Percentiles rank a stretch among this genome's conserved stretches.
These are phyloP conservation scores for Dallia pectoralis DNA, from an alignment of 2,797 vertebrate genomes.

Conservation along the genomic window DNA sequence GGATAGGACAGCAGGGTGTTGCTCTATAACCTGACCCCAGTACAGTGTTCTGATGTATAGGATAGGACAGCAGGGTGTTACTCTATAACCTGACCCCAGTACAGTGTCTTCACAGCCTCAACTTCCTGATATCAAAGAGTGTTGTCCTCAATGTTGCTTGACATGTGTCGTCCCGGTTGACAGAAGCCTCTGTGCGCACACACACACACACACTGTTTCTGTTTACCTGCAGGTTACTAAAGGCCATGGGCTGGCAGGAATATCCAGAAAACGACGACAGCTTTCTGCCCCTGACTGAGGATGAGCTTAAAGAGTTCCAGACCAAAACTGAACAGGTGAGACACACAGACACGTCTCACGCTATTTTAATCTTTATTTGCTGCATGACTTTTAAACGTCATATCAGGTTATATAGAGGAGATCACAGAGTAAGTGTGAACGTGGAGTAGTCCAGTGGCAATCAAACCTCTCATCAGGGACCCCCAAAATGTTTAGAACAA, in stretches of 20 bases:
- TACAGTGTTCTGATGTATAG: too few species aligned
- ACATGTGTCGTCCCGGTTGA: too few species aligned
- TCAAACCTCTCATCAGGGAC: too few species aligned
- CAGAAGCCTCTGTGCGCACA: neutral
- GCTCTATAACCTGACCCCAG: too few species aligned
- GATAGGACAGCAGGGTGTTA: too few species aligned
- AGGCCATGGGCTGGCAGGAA: conserved; percentile 99
- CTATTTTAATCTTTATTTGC: neutral
- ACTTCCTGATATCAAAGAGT: too few species aligned
- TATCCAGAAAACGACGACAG: conserved; percentile 98
- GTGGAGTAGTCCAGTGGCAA: too few species aligned
- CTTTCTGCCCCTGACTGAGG: conserved; percentile 96
- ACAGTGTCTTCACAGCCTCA: too few species aligned
- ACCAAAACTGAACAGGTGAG: conserved; percentile 96
- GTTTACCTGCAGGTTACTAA: conserved; percentile 82
- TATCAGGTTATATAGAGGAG: neutral
- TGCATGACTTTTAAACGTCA: neutral
- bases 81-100: too few species aligned
- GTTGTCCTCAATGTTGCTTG: too few species aligned
- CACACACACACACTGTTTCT: neutral
- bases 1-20: too few species aligned
- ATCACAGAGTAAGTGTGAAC: neutral
- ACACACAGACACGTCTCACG: neutral
- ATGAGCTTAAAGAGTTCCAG: conserved; percentile 97
- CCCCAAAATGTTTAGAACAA: too few species aligned